These are phyloP conservation scores for Meda fulgida DNA, from an alignment of 2,797 vertebrate species.

Conservation along the genomic window DNA sequence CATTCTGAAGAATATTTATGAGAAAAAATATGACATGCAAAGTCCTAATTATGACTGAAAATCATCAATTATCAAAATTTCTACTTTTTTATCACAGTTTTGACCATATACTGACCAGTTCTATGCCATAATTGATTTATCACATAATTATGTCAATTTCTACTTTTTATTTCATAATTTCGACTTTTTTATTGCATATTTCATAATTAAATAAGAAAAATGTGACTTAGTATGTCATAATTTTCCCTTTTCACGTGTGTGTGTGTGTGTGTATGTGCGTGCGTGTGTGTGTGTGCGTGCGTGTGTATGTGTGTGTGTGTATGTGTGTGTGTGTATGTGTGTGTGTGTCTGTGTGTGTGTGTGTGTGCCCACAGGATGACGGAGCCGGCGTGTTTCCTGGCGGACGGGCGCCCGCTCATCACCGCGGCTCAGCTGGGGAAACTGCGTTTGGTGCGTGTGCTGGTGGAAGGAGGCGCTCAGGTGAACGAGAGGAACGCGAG, in stretches of 20 bases:
- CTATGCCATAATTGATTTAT: too few species aligned
- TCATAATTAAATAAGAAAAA: too few species aligned
- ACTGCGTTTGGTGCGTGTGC: conserved; percentile 74
- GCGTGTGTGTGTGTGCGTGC: rapidly evolving
- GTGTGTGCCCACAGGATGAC: conserved; percentile 61
- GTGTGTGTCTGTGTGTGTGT: background rate
- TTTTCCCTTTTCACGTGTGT: too few species aligned
- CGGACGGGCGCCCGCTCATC: conserved; percentile 74
- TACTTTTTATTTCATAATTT: background rate
- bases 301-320: rapidly evolving
- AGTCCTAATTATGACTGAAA: background rate
- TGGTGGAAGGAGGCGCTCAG: conserved; percentile 78
- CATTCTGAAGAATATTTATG: too few species aligned
- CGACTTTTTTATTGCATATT: too few species aligned
- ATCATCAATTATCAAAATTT: too few species aligned
- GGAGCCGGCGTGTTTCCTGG: conserved; percentile 62
- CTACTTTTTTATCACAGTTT: too few species aligned
- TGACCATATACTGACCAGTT: too few species aligned
- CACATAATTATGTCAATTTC: background rate
- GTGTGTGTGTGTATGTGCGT: rapidly evolving
- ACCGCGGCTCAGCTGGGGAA: conserved; percentile 71
- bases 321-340: too few species aligned
- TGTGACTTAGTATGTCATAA: too few species aligned
- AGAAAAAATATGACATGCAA: too few species aligned
- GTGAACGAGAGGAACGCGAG: conserved; percentile 71